These are phyloP conservation scores for Lasioglossum leucozonium DNA, from an alignment of 2,888 invertebrate species.

Conservation along the genomic window DNA sequence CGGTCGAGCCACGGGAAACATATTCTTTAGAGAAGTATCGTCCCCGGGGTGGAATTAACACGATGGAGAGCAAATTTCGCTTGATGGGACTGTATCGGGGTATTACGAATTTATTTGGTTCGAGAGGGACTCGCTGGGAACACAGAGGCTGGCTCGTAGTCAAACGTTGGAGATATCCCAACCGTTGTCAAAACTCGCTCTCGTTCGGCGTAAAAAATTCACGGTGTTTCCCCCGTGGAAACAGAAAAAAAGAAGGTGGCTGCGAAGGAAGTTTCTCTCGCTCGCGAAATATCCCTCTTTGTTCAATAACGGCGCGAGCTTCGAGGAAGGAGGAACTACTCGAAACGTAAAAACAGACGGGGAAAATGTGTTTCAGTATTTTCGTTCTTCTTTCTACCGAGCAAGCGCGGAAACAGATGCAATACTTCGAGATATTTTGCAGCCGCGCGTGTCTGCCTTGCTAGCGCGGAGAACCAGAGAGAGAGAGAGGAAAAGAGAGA, in stretches of 20 bases:
- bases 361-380: constrained; percentile 27
- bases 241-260: not conserved
- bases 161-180: not conserved
- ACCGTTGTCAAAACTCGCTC: not conserved
- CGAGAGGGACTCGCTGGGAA: not conserved
- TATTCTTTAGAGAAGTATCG: not conserved
- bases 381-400: not conserved
- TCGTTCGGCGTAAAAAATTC: constrained; percentile 24
- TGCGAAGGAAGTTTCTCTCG: constrained; percentile 20
- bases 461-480: not conserved
- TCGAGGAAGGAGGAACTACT: constrained; percentile 6
- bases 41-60: not conserved
- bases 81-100: not conserved
- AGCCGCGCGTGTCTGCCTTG: not conserved
- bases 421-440: constrained; percentile 25
- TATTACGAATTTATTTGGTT: not conserved
- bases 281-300: constrained; percentile 32
- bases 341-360: constrained; percentile 11
- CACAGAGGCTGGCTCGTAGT: not conserved
- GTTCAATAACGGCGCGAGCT: not conserved
- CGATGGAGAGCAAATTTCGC: not conserved
- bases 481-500: no score
- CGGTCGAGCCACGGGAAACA: not conserved
- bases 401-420: constrained; percentile 32
- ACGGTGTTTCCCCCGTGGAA: not conserved